Base-by-base conservation (phyloP, 2,888 invertebrate species). In the Morpho helenor region DNA sequence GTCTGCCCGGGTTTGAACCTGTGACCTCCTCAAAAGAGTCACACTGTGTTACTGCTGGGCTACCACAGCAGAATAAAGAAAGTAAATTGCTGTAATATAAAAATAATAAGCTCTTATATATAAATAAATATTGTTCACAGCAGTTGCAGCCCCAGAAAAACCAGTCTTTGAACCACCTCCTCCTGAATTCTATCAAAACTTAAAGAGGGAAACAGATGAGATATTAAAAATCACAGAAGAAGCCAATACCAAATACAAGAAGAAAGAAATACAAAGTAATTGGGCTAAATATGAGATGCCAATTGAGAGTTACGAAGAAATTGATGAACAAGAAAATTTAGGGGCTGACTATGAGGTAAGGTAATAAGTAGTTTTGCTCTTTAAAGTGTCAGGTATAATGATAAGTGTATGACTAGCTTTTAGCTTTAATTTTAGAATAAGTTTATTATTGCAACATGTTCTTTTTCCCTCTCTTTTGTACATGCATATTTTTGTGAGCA, bases 261-360 rank as follows among this genome's bases (percentile, higher is more conserved):
- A 90, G 66, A 89, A 91, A 60, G 90, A 90, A 66, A 90, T 91
- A 44, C 80, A 84, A 70, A 91, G 89, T 61, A 91, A 91, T 63
- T 91, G 91, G 91, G 74, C 83, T 4, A 90, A 90, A 62, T 90
- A 89, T 82, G 91, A 91, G 66, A 77, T 90, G 75, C 88, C 88
- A 0, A 81, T 89, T 63, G 86, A 87, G 49, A 87, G 74, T 61
- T 90, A 91, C 66, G 89, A 91, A 45, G 84, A 86, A 57, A 76
- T 87, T 59, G 86, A 89, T 62, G 85, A 87, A 55, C 82, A 84
- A 52, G 87, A 88, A 55, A 80, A 80, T 57, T 64, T 84, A 60
- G 91, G 91, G n/a, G 90, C 90, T 23, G 87, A 91, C 68, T 90
- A 87, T 80, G 87, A 89, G 78, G 91, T 89, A 72, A 62, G 45